A percentile compares a stretch with the other conserved stretches of the same genome.
Conservation (phyloP, 2,888 invertebrate species). For the Coronaproctus castanopsis region DNA sequence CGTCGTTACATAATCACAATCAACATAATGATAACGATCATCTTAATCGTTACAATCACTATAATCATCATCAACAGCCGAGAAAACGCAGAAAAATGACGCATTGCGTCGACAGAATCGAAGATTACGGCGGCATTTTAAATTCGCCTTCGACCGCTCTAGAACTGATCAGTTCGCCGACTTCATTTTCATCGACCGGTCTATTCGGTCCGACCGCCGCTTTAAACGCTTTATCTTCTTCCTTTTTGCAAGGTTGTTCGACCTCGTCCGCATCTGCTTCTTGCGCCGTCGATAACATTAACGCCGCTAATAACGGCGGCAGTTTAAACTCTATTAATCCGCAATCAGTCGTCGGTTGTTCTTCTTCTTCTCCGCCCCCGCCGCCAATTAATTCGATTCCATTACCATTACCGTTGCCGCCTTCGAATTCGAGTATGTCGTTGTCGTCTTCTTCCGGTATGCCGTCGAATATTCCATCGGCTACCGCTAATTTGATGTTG, state of each 20-base stretch:
- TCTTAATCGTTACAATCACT: too few relatives aligned
- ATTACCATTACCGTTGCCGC: constrained; percentile 24
- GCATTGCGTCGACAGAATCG: constrained; percentile 16
- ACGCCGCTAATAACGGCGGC: constrained; percentile 18
- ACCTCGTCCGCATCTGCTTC: constrained; percentile 21
- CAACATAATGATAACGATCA: too few relatives aligned
- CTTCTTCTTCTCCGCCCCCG: constrained; percentile 23
- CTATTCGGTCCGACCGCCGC: constrained; percentile 24
- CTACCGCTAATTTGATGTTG: constrained; percentile 7
- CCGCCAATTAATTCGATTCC: constrained; percentile 25
- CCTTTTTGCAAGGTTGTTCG: constrained; percentile 15
- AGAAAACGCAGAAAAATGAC: constrained; percentile 14
- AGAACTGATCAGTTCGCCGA: constrained; percentile 18
- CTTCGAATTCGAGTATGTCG: constrained; percentile 26
- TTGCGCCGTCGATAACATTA: constrained; percentile 14
- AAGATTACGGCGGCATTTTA: constrained; percentile 16
- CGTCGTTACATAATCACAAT: too few relatives aligned
- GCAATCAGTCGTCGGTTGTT: constrained; percentile 19
- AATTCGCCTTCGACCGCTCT: constrained; percentile 18
- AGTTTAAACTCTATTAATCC: constrained; percentile 21
- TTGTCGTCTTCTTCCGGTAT: constrained; percentile 23
- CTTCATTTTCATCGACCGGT: constrained; percentile 23
- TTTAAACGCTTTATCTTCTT: constrained; percentile 20
- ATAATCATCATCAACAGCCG: constrained; percentile 14
- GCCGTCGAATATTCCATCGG: constrained; percentile 22